phyloP scores from a whole-genome alignment of 2,888 invertebrate genomes.

The Anagyrus pseudococci region DNA sequence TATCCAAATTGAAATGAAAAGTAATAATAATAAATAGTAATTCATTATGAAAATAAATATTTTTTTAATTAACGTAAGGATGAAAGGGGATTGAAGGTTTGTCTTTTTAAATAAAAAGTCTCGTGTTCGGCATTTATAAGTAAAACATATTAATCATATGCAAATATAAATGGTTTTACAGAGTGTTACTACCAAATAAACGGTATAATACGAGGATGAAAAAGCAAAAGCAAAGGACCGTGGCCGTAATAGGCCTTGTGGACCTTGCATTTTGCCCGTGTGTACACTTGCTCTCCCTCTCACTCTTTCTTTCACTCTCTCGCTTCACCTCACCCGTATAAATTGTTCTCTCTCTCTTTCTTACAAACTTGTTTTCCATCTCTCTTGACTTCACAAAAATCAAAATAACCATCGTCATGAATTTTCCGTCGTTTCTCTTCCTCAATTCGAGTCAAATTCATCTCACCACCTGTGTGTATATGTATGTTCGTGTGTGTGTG shows the following conservation, averaged over 20 bases:
- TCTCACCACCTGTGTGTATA: not conserved
- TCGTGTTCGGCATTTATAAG: constrained; percentile 45
- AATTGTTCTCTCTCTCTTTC: constrained; percentile 2
- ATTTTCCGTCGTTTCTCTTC: not conserved
- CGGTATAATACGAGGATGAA: constrained; percentile 55
- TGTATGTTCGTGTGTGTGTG: constrained; percentile 5
- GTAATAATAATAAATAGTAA: not conserved
- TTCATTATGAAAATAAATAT: not conserved
- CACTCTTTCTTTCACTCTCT: constrained; percentile 14
- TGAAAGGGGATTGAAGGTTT: not conserved
- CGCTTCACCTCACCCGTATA: constrained; percentile 1
- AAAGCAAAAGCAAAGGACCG: constrained; percentile 17
- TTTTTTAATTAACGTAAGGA: too few species aligned
- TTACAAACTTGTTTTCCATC: not conserved
- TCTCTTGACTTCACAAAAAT: not conserved
- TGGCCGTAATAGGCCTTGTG: not conserved
- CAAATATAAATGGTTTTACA: constrained; percentile 60
- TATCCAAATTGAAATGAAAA: not conserved
- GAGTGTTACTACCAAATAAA: constrained; percentile 56
- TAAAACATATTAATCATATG: constrained; percentile 60
- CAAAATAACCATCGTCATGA: not conserved
- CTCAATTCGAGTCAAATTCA: not conserved
- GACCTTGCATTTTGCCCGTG: constrained; percentile 42
- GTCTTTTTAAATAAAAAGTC: constrained; percentile 7
- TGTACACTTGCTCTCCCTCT: constrained; percentile 30